Conservation (phyloP, 1,140 invertebrate genomes). For the Nasonia giraulti region DNA sequence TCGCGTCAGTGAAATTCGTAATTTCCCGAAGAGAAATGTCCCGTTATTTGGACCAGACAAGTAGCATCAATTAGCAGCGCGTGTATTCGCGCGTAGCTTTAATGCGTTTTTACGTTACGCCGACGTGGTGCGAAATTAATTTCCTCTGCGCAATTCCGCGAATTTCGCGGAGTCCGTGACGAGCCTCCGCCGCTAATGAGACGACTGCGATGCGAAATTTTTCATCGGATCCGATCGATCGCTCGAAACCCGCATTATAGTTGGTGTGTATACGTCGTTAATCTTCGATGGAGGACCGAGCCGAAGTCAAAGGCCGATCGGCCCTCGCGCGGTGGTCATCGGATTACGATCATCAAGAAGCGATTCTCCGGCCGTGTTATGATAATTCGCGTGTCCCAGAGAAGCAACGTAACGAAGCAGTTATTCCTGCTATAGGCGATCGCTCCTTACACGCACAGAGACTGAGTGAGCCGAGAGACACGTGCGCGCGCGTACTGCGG, state of each 20-base stretch:
- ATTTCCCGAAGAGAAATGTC: neutral
- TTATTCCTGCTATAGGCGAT: neutral
- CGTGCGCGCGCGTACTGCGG: no score
- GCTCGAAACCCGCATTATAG: no score
- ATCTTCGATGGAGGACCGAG: neutral
- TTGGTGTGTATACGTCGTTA: no score
- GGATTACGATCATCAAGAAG: neutral
- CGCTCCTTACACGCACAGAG: neutral
- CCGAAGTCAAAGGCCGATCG: neutral
- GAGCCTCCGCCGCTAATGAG: no score
- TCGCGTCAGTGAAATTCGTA: neutral
- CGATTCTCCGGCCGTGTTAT: neutral
- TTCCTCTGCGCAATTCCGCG: neutral
- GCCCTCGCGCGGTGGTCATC: no score
- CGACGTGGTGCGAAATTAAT: neutral
- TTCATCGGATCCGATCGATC: neutral
- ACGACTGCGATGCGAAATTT: neutral
- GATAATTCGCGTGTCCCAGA: neutral
- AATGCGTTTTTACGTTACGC: neutral
- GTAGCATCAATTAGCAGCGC: neutral
- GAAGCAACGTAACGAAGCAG: neutral
- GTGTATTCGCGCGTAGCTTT: neutral
- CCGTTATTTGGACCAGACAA: neutral
- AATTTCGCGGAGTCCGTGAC: neutral
- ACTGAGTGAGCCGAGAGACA: no score